Percentiles rank a stretch among this genome's conserved stretches.
Evolutionary conservation across 2,888 invertebrate genomes (phyloP).

Genomic region (Serripes groenlandicus): DNA sequence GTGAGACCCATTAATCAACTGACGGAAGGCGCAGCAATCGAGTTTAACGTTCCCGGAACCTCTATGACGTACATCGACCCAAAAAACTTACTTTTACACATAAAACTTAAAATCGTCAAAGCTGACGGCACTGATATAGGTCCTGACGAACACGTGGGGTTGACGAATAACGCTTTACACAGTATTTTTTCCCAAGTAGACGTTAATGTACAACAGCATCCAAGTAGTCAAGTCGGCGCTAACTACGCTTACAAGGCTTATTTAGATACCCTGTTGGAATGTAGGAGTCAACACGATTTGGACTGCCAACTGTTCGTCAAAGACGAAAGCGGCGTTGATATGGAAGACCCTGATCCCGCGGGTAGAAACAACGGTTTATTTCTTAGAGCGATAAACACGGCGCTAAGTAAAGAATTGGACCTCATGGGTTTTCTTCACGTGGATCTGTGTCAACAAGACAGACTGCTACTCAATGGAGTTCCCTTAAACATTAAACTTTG

Average conservation of each 20-base stretch:
- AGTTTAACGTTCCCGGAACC: conserved; percentile 41
- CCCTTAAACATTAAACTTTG: conserved; percentile 28
- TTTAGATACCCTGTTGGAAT: conserved; percentile 18
- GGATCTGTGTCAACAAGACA: conserved; percentile 52
- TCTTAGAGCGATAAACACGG: conserved; percentile 18
- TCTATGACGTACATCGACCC: conserved; percentile 34
- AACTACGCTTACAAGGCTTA: conserved; percentile 41
- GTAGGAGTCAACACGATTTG: conserved; percentile 5
- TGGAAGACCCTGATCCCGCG: conserved; percentile 34
- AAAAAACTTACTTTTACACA: conserved; percentile 15
- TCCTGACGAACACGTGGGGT: conserved; percentile 9
- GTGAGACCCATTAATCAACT: conserved; percentile 16
- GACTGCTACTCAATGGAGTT: conserved; percentile 40
- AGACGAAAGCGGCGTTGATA: conserved; percentile 16
- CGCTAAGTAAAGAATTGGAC: conserved; percentile 24
- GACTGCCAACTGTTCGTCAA: conserved; percentile 37
- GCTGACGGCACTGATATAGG: conserved; percentile 21
- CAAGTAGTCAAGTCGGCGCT: conserved; percentile 34
- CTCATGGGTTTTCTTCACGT: conserved; percentile 33
- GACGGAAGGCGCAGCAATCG: conserved; percentile 28
- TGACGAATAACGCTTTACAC: conserved; percentile 40
- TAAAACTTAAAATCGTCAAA: conserved; percentile 42
- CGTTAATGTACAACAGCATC: conserved; percentile 34
- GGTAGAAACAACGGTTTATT: conserved; percentile 22
- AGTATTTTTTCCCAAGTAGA: conserved; percentile 44